Evolutionary conservation across 2,113 vertebrate genomes (phyloP).

Genomic region (Arvicanthis niloticus): DNA sequence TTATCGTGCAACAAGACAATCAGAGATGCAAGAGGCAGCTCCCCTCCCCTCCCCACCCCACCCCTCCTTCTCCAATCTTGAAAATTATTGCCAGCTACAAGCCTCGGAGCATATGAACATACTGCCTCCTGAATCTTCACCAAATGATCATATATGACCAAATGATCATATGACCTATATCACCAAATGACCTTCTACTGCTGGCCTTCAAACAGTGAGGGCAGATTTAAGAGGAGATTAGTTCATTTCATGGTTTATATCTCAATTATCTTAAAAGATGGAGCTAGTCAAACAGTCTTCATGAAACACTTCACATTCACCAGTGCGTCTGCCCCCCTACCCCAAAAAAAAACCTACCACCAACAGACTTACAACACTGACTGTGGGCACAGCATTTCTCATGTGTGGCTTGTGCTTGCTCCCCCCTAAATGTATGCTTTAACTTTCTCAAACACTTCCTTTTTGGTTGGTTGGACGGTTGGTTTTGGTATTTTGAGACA

Average conservation of each 20-base stretch:
- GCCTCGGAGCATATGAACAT: background rate
- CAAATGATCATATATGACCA: background rate
- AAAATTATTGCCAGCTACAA: background rate
- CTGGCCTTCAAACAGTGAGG: background rate
- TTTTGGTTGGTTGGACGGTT: no score
- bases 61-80: background rate
- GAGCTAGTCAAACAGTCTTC: background rate
- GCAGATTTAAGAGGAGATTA: background rate
- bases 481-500: no score
- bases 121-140: background rate
- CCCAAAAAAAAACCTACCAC: background rate
- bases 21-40: background rate
- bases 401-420: background rate
- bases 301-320: no score
- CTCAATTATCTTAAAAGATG: background rate
- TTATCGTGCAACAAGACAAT: background rate
- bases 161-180: background rate
- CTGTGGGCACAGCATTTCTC: background rate
- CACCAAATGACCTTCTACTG: background rate
- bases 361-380: background rate
- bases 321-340: no score
- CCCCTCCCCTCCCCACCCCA: no score
- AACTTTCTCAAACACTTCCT: background rate
- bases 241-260: background rate
- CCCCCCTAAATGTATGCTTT: background rate